Evolutionary conservation across 2,797 vertebrate genomes (phyloP).

Genomic region (Enteromius afrohamiltoni): DNA sequence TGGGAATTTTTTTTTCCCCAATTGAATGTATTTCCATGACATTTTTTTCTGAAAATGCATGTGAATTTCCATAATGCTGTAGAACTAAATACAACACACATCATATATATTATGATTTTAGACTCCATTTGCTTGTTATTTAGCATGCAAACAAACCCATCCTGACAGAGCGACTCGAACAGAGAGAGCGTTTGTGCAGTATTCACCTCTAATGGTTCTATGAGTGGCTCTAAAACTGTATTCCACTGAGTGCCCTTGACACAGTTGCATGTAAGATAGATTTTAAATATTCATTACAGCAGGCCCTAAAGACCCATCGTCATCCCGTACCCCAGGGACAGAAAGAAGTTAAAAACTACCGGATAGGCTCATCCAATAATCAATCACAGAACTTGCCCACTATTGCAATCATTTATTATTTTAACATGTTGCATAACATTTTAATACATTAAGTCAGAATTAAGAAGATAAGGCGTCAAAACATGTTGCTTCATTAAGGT

Average conservation of each 20-base stretch:
- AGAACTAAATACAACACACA: neutral
- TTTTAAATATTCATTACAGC: conserved; percentile 76
- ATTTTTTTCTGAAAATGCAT: neutral
- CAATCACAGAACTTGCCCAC: conserved; percentile 65
- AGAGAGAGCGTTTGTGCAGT: conserved; percentile 9
- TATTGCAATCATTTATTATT: conserved; percentile 68
- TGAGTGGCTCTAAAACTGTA: conserved; percentile 56
- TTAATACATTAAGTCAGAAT: conserved; percentile 70
- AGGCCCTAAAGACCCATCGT: conserved; percentile 69
- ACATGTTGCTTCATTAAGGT: neutral
- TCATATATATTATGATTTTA: neutral
- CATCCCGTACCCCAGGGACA: conserved; percentile 53
- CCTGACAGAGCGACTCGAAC: neutral
- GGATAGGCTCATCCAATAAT: conserved; percentile 71
- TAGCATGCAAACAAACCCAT: conserved; percentile 5
- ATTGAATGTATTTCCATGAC: neutral
- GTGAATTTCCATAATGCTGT: neutral
- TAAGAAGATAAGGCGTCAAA: conserved; percentile 41
- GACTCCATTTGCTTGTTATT: conserved; percentile 2
- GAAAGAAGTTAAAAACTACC: conserved; percentile 68
- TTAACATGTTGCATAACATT: conserved; percentile 71
- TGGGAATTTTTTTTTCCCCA: conserved; percentile 15
- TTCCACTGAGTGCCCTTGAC: conserved; percentile 67
- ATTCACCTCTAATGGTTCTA: conserved; percentile 37
- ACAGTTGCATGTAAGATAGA: conserved; percentile 62